A percentile compares a stretch with the other conserved stretches of the same genome.
Conservation (phyloP, 1,140 invertebrate genomes). For the Pantala flavescens region DNA sequence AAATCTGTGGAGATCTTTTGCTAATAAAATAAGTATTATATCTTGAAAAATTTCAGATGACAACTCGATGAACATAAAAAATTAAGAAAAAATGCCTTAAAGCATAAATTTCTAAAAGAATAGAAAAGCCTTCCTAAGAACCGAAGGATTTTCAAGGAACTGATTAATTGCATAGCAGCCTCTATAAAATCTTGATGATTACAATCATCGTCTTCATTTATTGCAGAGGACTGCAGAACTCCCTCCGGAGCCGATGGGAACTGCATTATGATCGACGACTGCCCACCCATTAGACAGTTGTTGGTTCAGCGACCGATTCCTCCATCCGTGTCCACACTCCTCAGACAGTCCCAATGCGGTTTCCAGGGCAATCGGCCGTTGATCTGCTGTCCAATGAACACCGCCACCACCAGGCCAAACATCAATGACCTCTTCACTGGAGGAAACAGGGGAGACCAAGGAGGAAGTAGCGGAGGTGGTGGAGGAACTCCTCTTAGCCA, state of each 20-base stretch:
- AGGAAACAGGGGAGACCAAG: not conserved
- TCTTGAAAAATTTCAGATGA: no score
- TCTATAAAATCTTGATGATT: no score
- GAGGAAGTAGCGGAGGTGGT: not conserved
- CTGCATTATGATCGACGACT: not conserved
- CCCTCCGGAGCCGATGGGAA: not conserved
- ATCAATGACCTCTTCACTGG: not conserved
- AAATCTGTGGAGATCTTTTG: no score
- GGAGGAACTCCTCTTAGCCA: not conserved
- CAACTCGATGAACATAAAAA: no score
- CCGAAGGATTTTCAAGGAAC: no score
- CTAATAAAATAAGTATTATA: no score
- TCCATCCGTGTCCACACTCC: not conserved
- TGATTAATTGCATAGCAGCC: no score
- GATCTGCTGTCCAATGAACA: not conserved
- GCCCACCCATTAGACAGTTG: not conserved
- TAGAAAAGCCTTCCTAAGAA: no score
- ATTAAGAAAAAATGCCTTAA: no score
- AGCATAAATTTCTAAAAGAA: no score
- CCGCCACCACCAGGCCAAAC: not conserved
- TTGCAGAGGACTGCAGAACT: not conserved
- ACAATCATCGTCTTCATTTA: no score
- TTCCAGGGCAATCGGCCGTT: not conserved
- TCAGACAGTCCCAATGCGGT: not conserved
- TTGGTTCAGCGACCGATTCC: not conserved